Base-by-base conservation (phyloP, 1,140 invertebrate species). In the Neocloeon triangulifer region DNA sequence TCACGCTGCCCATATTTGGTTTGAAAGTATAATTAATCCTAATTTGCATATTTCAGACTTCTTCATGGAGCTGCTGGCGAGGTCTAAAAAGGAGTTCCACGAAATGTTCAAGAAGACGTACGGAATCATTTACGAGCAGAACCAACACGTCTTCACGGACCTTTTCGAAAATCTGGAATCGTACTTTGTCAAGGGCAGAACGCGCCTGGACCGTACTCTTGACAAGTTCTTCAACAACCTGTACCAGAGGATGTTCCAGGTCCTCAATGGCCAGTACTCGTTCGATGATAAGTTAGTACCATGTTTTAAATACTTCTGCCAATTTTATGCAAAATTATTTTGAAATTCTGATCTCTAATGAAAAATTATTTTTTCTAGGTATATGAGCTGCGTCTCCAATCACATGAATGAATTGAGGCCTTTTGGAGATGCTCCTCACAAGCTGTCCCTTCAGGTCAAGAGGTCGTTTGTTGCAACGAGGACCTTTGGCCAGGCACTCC, bases 211-310 rank as follows among this genome's bases (percentile, higher is more conserved):
- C 20, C 69, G 73, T 12, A 74, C 79, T 13, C 74, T 96, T 71
- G 79, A 95, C 41, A 69, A 69, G 34, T 97, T 97, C 59, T 97
- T 96, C 58, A 73, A 68, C 30, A 76, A 71, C 4, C 66, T 96
- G 0, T 89, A 95, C 48, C 76, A 89, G 52, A 85, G 82, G 49
- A 95, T 97, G 86, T 96, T 96, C 55, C 76, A 70, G 0, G 84
- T 95, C 16, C 58, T 95, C 36, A 95, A 96, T 53, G 62, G 69
- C 4, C 82, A 89, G 48, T 91, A 92, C 47, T 60, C 60, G 25
- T 89, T 94, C 45, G 73, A 85, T 50, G 71, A 77, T 25, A 77
- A 73, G 62, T 88, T 56, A 66, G 61, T 66, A 15, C 7, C 16
- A 29, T 25, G 12, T 25, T 10, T 3, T 35, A 19, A 4, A 34